A percentile compares a stretch with the other conserved stretches of the same genome.
Evolutionary conservation across 2,113 vertebrate genomes (phyloP).

Genomic region (Prolemur simus): DNA sequence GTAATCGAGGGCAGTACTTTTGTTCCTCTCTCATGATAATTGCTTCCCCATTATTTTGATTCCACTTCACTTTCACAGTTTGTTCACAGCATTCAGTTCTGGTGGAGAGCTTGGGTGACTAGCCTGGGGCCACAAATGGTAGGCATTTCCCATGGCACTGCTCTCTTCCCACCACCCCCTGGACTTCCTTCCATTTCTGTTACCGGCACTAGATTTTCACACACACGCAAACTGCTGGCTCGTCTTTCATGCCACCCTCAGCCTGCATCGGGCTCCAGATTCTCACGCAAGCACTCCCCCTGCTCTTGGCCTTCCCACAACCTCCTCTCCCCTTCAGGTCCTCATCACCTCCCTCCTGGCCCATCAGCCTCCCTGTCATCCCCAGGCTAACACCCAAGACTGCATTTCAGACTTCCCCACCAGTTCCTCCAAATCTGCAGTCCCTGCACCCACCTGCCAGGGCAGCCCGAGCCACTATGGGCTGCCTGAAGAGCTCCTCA

Average conservation of each 20-base stretch:
- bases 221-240: neutral
- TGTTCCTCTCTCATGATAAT: neutral
- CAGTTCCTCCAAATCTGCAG: neutral
- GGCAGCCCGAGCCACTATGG: neutral
- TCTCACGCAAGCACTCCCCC: neutral
- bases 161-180: neutral
- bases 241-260: neutral
- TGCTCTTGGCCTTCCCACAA: neutral
- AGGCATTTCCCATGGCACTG: neutral
- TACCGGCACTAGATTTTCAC: neutral
- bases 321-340: neutral
- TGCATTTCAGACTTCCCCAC: neutral
- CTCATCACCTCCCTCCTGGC: neutral
- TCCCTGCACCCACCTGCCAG: neutral
- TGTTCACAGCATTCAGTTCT: neutral
- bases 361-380: neutral
- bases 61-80: constrained; percentile 12
- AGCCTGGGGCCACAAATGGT: neutral
- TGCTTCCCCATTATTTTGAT: neutral
- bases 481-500: neutral
- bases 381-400: neutral
- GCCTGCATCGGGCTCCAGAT: neutral
- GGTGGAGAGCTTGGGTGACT: neutral
- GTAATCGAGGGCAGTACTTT: neutral
- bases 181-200: neutral